A percentile compares a stretch with the other conserved stretches of the same genome.
These are phyloP conservation scores for Lycocerus yunnanus DNA, from an alignment of 2,888 invertebrate genomes.

Conservation along the genomic window DNA sequence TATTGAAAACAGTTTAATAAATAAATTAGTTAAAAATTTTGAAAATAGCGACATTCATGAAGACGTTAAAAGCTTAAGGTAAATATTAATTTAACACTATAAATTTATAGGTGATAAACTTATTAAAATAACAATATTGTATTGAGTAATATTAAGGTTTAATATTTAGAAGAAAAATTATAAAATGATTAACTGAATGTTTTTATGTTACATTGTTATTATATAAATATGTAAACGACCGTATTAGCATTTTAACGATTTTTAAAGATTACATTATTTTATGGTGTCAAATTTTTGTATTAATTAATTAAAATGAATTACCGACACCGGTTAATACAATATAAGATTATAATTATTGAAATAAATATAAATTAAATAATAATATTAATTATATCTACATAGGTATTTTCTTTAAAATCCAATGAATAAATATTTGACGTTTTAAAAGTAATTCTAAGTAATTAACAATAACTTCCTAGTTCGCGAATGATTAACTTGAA, in stretches of 20 bases:
- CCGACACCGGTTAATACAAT: not conserved
- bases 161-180: not conserved
- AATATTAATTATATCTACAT: too few relatives aligned
- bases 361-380: not conserved
- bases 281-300: not conserved
- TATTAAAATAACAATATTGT: not conserved
- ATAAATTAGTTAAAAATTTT: constrained; percentile 58
- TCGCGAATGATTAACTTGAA: too few relatives aligned
- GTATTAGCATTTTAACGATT: not conserved
- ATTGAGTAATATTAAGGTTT: too few relatives aligned
- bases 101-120: not conserved
- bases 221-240: not conserved
- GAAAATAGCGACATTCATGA: constrained; percentile 58
- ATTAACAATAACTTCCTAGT: not conserved
- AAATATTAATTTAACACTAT: constrained; percentile 21
- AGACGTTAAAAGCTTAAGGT: constrained; percentile 61
- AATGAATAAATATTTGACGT: too few relatives aligned
- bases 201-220: not conserved
- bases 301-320: not conserved
- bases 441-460: not conserved
- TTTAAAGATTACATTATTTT: not conserved
- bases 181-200: not conserved
- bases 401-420: not conserved
- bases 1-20: constrained; percentile 60
- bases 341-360: not conserved